Evolutionary conservation across 2,797 vertebrate genomes (phyloP).

Genomic region (Odontamblyopus lacepedii): DNA sequence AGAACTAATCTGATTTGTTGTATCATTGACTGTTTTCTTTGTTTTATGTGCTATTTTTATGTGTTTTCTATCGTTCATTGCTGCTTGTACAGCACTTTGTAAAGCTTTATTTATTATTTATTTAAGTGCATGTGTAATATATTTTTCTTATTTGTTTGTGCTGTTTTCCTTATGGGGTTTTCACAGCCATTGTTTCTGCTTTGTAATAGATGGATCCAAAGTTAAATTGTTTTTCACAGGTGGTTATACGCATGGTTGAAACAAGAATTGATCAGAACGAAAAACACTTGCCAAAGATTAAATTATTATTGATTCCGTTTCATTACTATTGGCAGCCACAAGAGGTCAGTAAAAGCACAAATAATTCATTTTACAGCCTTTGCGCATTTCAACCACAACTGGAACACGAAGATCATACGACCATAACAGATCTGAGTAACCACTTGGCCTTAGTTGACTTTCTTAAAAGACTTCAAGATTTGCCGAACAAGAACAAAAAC

Average conservation of each 20-base stretch:
- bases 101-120: too few relatives aligned
- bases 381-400: background rate
- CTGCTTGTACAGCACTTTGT: too few relatives aligned
- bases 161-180: background rate
- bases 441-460: background rate
- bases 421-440: background rate
- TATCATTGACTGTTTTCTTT: too few relatives aligned
- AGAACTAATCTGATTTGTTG: too few relatives aligned
- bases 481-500: background rate
- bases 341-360: constrained; percentile 3
- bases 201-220: background rate
- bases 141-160: background rate
- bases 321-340: background rate
- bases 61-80: too few relatives aligned
- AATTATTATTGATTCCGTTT: background rate
- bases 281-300: background rate
- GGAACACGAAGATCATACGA: background rate
- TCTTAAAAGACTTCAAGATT: background rate
- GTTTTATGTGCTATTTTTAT: too few relatives aligned
- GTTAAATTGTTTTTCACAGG: background rate
- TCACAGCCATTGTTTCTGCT: background rate
- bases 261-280: background rate
- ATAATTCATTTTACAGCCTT: background rate
- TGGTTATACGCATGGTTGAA: background rate
- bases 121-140: constrained; percentile 20